Conservation (phyloP, 2,113 vertebrate genomes). For the Empidonax traillii region DNA sequence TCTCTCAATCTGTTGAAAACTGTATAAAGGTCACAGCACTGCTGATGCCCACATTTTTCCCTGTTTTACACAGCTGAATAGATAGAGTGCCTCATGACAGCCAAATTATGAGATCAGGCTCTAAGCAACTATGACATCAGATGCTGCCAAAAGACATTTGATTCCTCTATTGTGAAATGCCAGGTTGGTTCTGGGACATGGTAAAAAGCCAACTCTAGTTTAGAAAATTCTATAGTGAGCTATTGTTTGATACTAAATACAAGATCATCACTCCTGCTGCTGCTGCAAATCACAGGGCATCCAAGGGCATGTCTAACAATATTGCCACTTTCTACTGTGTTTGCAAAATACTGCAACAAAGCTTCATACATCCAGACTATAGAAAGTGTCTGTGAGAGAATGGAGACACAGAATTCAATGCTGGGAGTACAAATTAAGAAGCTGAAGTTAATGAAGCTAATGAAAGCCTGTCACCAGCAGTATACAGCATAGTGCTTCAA, state of each 20-base stretch:
- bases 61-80: constrained; percentile 22
- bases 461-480: background rate
- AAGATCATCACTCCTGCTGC: background rate
- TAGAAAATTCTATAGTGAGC: constrained; percentile 33
- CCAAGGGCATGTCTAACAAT: background rate
- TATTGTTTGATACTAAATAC: constrained; percentile 24
- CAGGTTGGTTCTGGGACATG: constrained; percentile 46
- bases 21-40: constrained; percentile 27
- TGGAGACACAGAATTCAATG: background rate
- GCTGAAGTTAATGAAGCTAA: background rate
- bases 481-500: background rate
- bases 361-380: background rate
- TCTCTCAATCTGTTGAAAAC: background rate
- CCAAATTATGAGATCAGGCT: constrained; percentile 34
- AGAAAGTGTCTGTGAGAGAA: background rate
- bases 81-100: constrained; percentile 4
- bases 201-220: constrained; percentile 12
- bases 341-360: constrained; percentile 21
- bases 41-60: background rate
- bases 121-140: constrained; percentile 37
- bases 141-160: constrained; percentile 49
- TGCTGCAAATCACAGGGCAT: constrained; percentile 29
- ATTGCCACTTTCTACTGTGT: background rate
- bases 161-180: constrained; percentile 55
- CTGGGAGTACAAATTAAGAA: background rate